Conservation (phyloP, 2,888 invertebrate genomes). For the Empis livida region DNA sequence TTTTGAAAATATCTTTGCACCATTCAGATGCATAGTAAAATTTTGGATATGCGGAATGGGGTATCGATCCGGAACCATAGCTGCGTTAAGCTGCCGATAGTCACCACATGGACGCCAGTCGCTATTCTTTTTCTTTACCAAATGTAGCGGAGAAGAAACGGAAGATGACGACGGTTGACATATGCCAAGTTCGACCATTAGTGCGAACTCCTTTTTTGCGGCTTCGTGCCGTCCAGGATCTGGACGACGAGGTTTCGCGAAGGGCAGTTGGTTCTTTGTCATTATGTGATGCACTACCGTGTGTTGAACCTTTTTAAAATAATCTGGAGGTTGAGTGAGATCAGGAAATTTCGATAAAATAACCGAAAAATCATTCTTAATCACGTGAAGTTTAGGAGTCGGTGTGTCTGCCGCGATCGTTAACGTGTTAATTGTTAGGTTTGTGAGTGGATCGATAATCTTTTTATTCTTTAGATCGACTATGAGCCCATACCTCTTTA, state of each 20-base stretch:
- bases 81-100: slow-evolving; percentile 1
- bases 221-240: neutral
- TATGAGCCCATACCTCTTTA: neutral
- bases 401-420: neutral
- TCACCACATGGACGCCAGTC: slow-evolving; percentile 6
- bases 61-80: slow-evolving; percentile 4
- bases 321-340: neutral
- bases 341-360: neutral
- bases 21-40: neutral
- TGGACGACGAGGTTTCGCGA: neutral
- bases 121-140: neutral
- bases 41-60: slow-evolving; percentile 4
- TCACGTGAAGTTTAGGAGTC: neutral
- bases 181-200: slow-evolving; percentile 4
- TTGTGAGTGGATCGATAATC: neutral
- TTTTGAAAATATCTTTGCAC: slow-evolving; percentile 1
- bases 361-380: neutral
- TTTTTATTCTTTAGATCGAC: neutral
- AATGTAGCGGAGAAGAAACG: slow-evolving; percentile 1
- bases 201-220: slow-evolving; percentile 4
- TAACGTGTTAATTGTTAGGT: neutral
- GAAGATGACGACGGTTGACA: slow-evolving; percentile 5
- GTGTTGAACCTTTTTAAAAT: neutral
- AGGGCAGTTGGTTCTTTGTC: neutral
- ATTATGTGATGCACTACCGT: neutral